Conservation (phyloP, 2,113 vertebrate species). For the Pelvicachromis taeniatus region DNA sequence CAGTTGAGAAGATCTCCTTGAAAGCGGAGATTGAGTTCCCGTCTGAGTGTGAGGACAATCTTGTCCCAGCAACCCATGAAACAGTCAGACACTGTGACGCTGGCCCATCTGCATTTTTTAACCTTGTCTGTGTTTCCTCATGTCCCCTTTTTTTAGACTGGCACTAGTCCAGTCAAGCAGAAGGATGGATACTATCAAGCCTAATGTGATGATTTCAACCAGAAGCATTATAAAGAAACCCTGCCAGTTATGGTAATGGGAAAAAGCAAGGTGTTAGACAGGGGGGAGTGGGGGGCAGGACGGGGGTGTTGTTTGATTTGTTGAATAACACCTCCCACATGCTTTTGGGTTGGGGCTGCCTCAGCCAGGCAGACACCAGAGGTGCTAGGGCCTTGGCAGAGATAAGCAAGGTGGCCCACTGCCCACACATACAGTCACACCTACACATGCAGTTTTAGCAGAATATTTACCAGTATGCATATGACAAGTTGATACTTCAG, state of each 20-base stretch:
- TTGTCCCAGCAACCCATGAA: neutral
- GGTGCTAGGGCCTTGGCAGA: conserved; percentile 42
- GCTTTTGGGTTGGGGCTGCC: conserved; percentile 32
- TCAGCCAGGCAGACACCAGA: conserved; percentile 27
- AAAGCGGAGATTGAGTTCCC: neutral
- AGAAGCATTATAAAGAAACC: conserved; percentile 33
- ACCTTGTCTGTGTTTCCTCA: conserved; percentile 46
- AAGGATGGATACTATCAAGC: conserved; percentile 29
- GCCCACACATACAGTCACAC: neutral
- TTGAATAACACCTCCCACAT: conserved; percentile 55
- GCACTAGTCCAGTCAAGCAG: conserved; percentile 36
- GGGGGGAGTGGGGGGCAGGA: neutral
- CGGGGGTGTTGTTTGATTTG: conserved; percentile 48
- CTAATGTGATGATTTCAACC: conserved; percentile 53
- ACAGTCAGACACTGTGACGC: conserved; percentile 4
- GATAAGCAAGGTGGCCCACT: conserved; percentile 4
- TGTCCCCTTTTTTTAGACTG: conserved; percentile 25
- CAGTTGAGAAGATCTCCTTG: neutral
- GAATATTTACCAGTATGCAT: neutral
- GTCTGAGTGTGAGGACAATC: neutral
- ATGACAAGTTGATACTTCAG: neutral
- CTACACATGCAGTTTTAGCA: neutral
- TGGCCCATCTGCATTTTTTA: conserved; percentile 44
- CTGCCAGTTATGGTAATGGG: conserved; percentile 47
- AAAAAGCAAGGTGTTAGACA: conserved; percentile 41